Evolutionary conservation across 2,888 invertebrate species (phyloP), one percentile per base, ranked within the genome.

Genomic region (Cabera pusaria): DNA sequence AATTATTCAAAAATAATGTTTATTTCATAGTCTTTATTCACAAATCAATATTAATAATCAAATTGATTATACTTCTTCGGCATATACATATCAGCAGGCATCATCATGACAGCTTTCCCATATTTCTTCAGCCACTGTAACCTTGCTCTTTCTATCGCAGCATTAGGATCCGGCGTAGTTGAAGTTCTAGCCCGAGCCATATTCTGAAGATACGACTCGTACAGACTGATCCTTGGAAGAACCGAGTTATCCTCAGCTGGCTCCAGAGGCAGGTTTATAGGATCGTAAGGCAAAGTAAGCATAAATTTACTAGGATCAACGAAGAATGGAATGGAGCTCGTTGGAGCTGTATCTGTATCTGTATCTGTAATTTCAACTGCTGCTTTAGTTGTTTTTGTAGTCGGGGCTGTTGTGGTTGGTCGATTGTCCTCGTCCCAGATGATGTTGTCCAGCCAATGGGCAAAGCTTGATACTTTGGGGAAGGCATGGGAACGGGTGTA

Each of bases 401-500:
- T 8, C 0, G 48, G 18, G 2, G 48, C 18, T 1, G 34, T 17
- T 0, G 67, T 66, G 0, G 76, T 73, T 0, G 81, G 82, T 2
- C 71, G 67, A 26, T 59, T 67, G 20, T 72, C 61, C 2, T 87
- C 86, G 31, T 88, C 87, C 86, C 86, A 88, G 19, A 88, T 81
- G n/a, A 79, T 59, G 1, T 77, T 69, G 51, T 84, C 74, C 2
- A 86, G 40, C 87, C 87, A 88, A 26, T 62, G 55, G 1, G 72
- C 53, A 56, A 87, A 79, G 41, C 69, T 71, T 20, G 84, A 47
- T 0, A 73, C 68, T 46, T 76, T 84, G 1, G 87, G 87, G 54
- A 84, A 87, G 7, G 86, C 82, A 55, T 87, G 87, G 0, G 76
- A 71, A 37, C 78, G 72, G 2, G 76, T 72, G 60, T 86, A 88